Conservation (phyloP, 1,140 invertebrate species). For the Drosophila oshimai region DNA sequence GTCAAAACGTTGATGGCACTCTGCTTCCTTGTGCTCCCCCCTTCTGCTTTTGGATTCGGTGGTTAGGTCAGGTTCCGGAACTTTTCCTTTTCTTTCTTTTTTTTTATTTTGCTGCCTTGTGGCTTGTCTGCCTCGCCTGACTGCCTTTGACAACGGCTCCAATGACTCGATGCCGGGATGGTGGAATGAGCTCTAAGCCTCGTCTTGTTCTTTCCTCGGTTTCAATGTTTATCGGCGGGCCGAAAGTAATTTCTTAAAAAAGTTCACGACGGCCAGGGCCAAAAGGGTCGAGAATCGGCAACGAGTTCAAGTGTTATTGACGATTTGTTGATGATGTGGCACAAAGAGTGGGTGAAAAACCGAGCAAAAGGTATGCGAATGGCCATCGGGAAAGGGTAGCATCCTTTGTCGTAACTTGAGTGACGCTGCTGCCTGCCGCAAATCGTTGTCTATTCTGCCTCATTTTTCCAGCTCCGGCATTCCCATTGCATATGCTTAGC, state of each 20-base stretch:
- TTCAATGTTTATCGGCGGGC: slow-evolving; percentile 52
- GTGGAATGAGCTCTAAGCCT: neutral
- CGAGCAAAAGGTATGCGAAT: slow-evolving; percentile 13
- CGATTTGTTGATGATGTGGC: slow-evolving; percentile 77
- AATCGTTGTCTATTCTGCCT: neutral
- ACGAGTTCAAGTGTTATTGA: slow-evolving; percentile 77
- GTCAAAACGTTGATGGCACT: slow-evolving; percentile 64
- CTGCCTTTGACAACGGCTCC: slow-evolving; percentile 50
- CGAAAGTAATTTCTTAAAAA: slow-evolving; percentile 74
- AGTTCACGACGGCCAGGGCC: slow-evolving; percentile 35
- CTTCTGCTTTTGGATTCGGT: slow-evolving; percentile 10
- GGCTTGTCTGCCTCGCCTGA: slow-evolving; percentile 36
- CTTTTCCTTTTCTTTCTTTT: slow-evolving; percentile 9
- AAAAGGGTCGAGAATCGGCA: slow-evolving; percentile 45
- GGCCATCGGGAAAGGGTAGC: slow-evolving; percentile 31
- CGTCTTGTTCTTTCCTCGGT: slow-evolving; percentile 10
- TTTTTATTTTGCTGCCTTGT: slow-evolving; percentile 2
- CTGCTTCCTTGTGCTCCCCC: slow-evolving; percentile 1
- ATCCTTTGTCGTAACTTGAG: slow-evolving; percentile 44
- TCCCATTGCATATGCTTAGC: slow-evolving; percentile 23
- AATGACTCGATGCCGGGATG: slow-evolving; percentile 34
- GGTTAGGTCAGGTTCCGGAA: slow-evolving; percentile 53
- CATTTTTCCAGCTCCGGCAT: slow-evolving; percentile 23
- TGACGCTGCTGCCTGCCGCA: slow-evolving; percentile 1
- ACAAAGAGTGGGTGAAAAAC: slow-evolving; percentile 37